Base-by-base conservation (phyloP, 2,797 vertebrate genomes). In the Pristis pectinata region DNA sequence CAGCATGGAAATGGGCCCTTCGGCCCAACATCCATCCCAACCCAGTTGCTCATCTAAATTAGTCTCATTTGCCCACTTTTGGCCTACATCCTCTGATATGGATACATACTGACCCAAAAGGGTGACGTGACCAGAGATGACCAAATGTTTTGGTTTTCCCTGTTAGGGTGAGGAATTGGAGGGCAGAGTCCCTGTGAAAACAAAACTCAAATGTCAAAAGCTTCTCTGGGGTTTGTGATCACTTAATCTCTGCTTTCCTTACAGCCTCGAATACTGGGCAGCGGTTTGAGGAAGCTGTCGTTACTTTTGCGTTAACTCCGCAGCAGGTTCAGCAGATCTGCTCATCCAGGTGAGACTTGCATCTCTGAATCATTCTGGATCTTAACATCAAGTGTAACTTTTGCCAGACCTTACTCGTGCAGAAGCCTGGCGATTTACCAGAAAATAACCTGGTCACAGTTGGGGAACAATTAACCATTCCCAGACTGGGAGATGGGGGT, bases 241-340 rank as follows among this genome's bases (percentile, higher is more conserved):
- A 64, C 49, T 61, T 34, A 34, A 37, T 61, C 30, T 61, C 27
- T 85, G 92, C 91, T 89, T 64, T 95, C 27, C 34, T 61, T 83
- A 1, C 96, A 97, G 97, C 96, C 0, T 97, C 97, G 0, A 96
- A 96, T 0, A 97, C 95, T 70, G 96, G 96, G 59, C 97, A 97
- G 94, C 94, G 97, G 27, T 97, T 97, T 0, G 97, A 97, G 77
- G 97, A 97, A 95, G 97, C 97, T 0, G 97, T 97, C 34, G 97
- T 97, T 61, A 97, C 96, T 44, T 97, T 97, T 3, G 97, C 97
- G 0, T 95, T 97, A 0, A 97, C 96, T 0, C 97, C 97, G 0
- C 97, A 97, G 95, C 97, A 97, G 24, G 97, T 97, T 9, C 97
- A 97, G 59, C 97, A 97, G 96, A 97, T 97, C 64, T 97, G 97